These are phyloP conservation scores for Hemichromis elongatus DNA, from an alignment of 2,113 vertebrate genomes.

Conservation along the genomic window DNA sequence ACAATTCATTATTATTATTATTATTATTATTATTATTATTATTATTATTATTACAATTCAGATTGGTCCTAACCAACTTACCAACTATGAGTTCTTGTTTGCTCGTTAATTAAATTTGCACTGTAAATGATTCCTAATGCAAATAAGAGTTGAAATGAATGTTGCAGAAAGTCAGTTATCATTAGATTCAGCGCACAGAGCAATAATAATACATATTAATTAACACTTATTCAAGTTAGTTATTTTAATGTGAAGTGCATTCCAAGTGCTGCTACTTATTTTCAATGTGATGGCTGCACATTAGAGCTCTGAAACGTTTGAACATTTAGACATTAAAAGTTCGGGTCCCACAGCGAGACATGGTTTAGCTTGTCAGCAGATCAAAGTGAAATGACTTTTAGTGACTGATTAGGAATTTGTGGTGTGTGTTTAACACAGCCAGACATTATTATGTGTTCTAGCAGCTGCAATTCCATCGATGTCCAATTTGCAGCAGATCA, in stretches of 20 bases:
- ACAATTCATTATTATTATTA: no score
- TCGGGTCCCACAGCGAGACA: no score
- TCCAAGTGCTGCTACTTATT: neutral
- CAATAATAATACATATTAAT: neutral
- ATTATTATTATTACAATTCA: no score
- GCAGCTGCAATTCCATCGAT: neutral
- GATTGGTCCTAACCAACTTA: no score
- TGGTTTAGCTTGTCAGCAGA: neutral
- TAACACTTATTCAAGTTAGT: neutral
- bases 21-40: no score
- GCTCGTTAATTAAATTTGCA: neutral
- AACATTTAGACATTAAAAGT: no score
- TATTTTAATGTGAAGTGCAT: neutral
- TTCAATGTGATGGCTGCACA: neutral
- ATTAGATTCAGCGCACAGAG: neutral
- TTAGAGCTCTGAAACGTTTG: neutral
- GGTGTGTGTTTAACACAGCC: neutral
- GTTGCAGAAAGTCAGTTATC: neutral
- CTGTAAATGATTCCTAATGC: neutral
- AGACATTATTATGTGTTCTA: neutral
- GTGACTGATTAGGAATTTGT: neutral
- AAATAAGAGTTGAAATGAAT: neutral
- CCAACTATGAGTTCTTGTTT: no score
- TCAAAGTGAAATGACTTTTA: neutral
- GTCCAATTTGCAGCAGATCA: neutral